Percentiles rank a stretch among this genome's conserved stretches.
Evolutionary conservation across 2,888 invertebrate species (phyloP).

Genomic region (Orthonevra nobilis): DNA sequence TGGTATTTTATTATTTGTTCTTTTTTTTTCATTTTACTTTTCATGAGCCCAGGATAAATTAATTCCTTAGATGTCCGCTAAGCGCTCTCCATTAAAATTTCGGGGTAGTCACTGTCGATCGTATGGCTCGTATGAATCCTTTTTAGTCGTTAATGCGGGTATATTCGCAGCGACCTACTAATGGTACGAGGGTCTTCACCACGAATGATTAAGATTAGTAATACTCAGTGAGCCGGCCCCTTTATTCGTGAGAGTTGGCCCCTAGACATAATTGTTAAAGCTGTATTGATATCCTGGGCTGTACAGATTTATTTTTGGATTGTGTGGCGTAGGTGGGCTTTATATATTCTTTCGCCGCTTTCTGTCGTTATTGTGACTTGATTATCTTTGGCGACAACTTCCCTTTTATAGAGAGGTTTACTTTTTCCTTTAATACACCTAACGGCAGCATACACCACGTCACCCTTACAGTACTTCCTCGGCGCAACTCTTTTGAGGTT

Average conservation of each 20-base stretch:
- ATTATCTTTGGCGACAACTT: background rate
- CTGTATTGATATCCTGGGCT: too few species aligned
- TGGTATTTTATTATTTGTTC: background rate
- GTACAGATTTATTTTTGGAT: too few species aligned
- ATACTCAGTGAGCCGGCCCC: background rate
- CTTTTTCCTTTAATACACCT: background rate
- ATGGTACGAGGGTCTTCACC: background rate
- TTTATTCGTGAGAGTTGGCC: background rate
- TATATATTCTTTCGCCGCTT: background rate
- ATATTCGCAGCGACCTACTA: background rate
- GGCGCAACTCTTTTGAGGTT: background rate
- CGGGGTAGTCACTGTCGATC: slow-evolving; percentile 3
- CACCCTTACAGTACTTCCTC: background rate
- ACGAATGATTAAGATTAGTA: background rate
- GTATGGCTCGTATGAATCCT: slow-evolving; percentile 1
- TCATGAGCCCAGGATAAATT: background rate
- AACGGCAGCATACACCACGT: background rate
- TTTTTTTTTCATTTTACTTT: background rate
- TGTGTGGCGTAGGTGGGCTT: background rate
- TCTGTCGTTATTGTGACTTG: background rate
- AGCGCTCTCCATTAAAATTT: slow-evolving; percentile 11
- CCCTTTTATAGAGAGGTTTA: background rate
- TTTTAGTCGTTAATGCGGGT: slow-evolving; percentile 1
- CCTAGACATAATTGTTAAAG: too few species aligned
- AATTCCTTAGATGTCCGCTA: background rate